These are phyloP conservation scores for Enteromius trimaculatus DNA, from an alignment of 2,797 vertebrate genomes.

Conservation along the genomic window DNA sequence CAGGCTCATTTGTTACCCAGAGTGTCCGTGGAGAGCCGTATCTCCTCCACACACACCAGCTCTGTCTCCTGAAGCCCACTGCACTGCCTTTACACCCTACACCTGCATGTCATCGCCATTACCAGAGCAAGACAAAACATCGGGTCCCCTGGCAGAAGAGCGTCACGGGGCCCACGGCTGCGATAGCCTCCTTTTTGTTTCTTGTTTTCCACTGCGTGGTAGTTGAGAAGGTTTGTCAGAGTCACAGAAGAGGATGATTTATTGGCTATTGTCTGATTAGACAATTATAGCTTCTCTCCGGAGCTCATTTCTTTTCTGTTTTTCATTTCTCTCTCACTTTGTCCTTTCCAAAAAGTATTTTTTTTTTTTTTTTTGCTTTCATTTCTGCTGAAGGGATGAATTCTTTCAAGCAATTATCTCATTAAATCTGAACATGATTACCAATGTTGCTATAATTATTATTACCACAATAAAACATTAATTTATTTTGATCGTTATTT, in stretches of 20 bases:
- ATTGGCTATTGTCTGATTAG: slow-evolving; percentile 71
- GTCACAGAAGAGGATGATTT: slow-evolving; percentile 66
- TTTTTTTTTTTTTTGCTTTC: background rate
- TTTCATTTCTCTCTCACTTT: slow-evolving; percentile 30
- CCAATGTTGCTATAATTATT: background rate
- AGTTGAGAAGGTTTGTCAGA: slow-evolving; percentile 51
- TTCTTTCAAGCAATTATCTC: background rate
- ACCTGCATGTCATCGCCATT: slow-evolving; percentile 70
- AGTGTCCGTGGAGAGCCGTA: slow-evolving; percentile 66
- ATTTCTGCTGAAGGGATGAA: background rate
- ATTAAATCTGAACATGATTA: no score
- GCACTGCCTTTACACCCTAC: slow-evolving; percentile 55
- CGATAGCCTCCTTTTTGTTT: slow-evolving; percentile 59
- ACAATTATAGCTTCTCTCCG: slow-evolving; percentile 64
- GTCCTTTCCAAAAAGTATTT: background rate
- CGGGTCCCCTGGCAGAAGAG: slow-evolving; percentile 60
- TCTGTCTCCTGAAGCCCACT: slow-evolving; percentile 29
- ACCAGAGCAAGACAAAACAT: slow-evolving; percentile 69
- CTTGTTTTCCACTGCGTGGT: slow-evolving; percentile 65
- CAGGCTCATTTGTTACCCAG: slow-evolving; percentile 78
- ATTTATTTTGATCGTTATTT: background rate
- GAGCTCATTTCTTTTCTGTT: slow-evolving; percentile 51
- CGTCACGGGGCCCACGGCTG: slow-evolving; percentile 58
- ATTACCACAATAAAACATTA: background rate
- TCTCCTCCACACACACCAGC: slow-evolving; percentile 70